These are phyloP conservation scores for Rhabdornis inornatus DNA, from an alignment of 2,113 vertebrate species.

Conservation along the genomic window DNA sequence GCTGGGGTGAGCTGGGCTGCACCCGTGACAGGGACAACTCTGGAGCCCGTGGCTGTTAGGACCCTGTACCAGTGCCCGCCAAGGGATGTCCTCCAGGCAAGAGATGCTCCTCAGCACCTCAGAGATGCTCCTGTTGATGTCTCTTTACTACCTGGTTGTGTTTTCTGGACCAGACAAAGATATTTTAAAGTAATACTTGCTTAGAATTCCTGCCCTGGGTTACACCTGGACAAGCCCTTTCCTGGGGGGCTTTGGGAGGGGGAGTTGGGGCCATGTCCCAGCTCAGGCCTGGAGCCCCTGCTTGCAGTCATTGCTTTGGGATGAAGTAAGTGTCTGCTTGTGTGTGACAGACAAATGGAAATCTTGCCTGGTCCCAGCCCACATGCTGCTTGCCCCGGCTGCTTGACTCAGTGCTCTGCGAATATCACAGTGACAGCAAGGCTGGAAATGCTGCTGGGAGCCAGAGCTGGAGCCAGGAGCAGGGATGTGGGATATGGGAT, in stretches of 20 bases:
- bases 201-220: background rate
- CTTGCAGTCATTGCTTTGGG: background rate
- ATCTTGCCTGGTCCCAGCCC: background rate
- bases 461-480: background rate
- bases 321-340: conserved; percentile 32
- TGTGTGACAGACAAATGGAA: background rate
- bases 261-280: fast-evolving
- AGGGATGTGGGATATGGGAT: background rate
- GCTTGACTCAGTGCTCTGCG: conserved; percentile 27
- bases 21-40: fast-evolving
- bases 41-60: background rate
- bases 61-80: fast-evolving
- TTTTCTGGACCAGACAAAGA: background rate
- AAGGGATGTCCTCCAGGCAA: background rate
- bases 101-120: background rate
- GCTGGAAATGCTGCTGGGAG: conserved; percentile 6
- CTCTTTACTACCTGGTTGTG: background rate
- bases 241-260: background rate
- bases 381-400: background rate
- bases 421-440: conserved; percentile 17
- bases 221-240: background rate
- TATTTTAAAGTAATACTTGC: background rate
- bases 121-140: fast-evolving
- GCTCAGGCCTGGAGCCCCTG: background rate
- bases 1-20: background rate